Base-by-base conservation (phyloP, 2,797 vertebrate genomes). In the Sus cebifrons region DNA sequence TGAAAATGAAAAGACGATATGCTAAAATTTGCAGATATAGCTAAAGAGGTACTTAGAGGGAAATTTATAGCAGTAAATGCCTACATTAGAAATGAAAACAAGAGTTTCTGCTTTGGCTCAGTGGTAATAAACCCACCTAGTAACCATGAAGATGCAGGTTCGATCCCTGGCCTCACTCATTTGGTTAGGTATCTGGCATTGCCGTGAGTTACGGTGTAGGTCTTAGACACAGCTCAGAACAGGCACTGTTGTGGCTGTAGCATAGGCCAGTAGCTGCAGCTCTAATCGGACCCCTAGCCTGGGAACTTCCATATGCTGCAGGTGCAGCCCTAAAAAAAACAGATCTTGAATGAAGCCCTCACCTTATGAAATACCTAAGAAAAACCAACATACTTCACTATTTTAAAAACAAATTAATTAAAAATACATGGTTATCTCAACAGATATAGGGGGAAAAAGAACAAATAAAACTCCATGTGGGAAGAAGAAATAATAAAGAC, bases 321-420 rank as follows among this genome's bases (percentile, higher is more conserved):
- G 44, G 44, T 49, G 44, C 44, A 49, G 44, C 44, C 44, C 44
- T 49, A 49, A 49, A 49, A 49, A 49, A 77, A 44, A 23, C 4
- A 67, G n/a, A 64, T 75, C 32, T 92, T 29, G 78, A 92, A 92
- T 58, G 14, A 92, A 67, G 27, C 36, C 18, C 81, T 90, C 21
- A 70, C 13, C 27, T 81, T 81, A 44, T 81, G 27, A 81, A 44
- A 60, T 23, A 67, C 23, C 49, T 65, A 67, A 65, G n/a, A 54
- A 52, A 5, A 78, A 92, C 16, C 15, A 40, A 44, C 21, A 77
- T 78, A 54, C n/a, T 36, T 85, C 21, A 58, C 12, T 68, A 17
- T 44, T 65, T 92, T 85, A 58, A 62, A 64, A 82, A 77, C 49
- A 2, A 32, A 58, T 68, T 67, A 86, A 58, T 92, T 77, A 58